A percentile compares a stretch with the other conserved stretches of the same genome.
phyloP scores from a whole-genome alignment of 2,888 invertebrate genomes.

The Laothoe populi region DNA sequence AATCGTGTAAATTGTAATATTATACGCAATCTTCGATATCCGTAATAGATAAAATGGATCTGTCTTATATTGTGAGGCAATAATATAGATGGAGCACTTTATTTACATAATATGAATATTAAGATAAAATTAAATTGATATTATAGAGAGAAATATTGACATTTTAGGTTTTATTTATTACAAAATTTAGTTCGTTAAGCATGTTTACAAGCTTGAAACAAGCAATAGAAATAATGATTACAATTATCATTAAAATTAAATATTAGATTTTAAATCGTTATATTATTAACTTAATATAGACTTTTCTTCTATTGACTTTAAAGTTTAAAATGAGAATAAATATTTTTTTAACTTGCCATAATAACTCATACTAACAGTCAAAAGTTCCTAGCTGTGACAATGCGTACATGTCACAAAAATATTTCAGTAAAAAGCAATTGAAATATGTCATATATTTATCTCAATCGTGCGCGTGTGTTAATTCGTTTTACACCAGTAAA shows the following conservation, averaged over 20 bases:
- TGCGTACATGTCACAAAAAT: slow-evolving; percentile 6
- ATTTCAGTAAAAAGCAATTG: slow-evolving; percentile 14
- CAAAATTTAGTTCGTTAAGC: neutral
- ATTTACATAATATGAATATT: neutral
- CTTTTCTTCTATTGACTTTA: no score
- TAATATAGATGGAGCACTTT: neutral
- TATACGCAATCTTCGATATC: neutral
- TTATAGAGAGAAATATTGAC: slow-evolving; percentile 2
- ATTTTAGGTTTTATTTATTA: neutral
- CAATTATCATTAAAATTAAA: neutral
- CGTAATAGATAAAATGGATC: neutral
- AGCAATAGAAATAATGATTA: neutral
- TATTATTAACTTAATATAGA: no score
- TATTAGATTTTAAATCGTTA: no score
- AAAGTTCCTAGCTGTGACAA: neutral
- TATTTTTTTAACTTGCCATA: no score
- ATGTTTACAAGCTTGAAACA: neutral
- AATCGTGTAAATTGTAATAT: neutral
- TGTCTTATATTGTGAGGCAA: neutral
- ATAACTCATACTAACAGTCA: no score
- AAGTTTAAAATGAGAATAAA: no score
- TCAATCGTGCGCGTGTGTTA: slow-evolving; percentile 55
- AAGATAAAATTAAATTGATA: slow-evolving; percentile 1
- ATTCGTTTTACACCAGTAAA: slow-evolving; percentile 70
- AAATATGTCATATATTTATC: slow-evolving; percentile 25